Evolutionary conservation across 2,797 vertebrate genomes (phyloP), one percentile per base, ranked within the genome.

Genomic region (Rallus crepitans): DNA sequence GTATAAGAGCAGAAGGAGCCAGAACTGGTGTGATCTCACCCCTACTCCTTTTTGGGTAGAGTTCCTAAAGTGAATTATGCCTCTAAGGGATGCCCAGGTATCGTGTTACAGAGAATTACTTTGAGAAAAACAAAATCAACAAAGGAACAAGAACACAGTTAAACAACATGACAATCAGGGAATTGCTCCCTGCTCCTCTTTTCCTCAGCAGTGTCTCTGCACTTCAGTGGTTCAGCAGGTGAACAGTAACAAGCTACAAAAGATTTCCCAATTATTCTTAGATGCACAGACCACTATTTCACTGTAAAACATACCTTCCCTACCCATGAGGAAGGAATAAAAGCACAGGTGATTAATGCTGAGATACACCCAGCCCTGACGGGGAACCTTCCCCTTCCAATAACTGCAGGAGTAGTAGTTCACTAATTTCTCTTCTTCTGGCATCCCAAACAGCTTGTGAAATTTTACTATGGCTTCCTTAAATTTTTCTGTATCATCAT

Each of bases 341-440:
- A 99, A 99, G 97, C 99, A 99, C 65, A 99, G 97, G 96, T 99
- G 99, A 98, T 99, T 99, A 97, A 99, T 99, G 98, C 99, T 99
- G 97, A 99, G 99, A 97, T 99, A 99, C 87, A 99, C 98, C 99
- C 99, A 99, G 55, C 99, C 99, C 97, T 99, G 99, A 4, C 99
- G 98, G 1, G 99, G 99, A 35, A 99, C 99, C 78, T 98, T 99
- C 63, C 99, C 99, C 95, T 99, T 99, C 99, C 99, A 99, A 98
- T 99, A 99, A 96, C 99, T 99, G 97, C 99, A 99, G 42, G 99
- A 99, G 94, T 99, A 99, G 82, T 99, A 99, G 97, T 99, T 99
- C 84, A 99, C 99, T 55, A 99, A 98, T 95, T 99, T 99, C 97
- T 99, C 99, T 87, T 99, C 99, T 59, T 99, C 99, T 0, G 99